Evolutionary conservation across 2,113 vertebrate species (phyloP).

Genomic region (Eulacestoma nigropectus): DNA sequence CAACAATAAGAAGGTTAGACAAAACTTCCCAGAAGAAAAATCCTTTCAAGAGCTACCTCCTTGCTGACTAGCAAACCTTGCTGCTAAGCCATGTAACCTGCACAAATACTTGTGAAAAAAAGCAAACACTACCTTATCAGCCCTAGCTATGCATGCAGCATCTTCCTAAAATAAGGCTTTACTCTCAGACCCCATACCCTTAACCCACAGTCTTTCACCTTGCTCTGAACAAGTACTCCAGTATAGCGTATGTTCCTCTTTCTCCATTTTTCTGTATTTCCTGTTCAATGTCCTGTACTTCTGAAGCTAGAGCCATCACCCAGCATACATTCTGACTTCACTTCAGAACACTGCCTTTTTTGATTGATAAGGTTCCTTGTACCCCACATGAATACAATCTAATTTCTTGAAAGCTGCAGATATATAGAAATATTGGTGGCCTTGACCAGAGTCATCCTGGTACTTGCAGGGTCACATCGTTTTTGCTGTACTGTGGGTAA

Average conservation of each 20-base stretch:
- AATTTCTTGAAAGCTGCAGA: not conserved
- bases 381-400: not conserved
- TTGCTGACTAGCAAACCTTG: not conserved
- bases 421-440: not conserved
- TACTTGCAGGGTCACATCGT: not conserved
- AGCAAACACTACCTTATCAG: not conserved
- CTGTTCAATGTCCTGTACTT: not conserved
- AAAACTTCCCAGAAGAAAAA: not conserved
- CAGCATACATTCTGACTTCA: not conserved
- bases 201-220: not conserved
- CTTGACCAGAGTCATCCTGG: not conserved
- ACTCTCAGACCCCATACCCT: not conserved
- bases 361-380: not conserved
- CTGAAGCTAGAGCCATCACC: not conserved
- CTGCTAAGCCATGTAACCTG: not conserved
- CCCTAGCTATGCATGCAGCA: not conserved
- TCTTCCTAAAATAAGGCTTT: not conserved
- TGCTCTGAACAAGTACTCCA: not conserved
- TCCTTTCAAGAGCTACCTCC: not conserved
- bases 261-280: not conserved
- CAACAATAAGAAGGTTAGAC: not conserved
- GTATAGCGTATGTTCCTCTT: not conserved
- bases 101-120: not conserved
- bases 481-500: not conserved
- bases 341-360: not conserved